Percentiles rank a stretch among this genome's conserved stretches.
phyloP scores from a whole-genome alignment of 2,797 vertebrate species.

The Phalloptychus januarius region DNA sequence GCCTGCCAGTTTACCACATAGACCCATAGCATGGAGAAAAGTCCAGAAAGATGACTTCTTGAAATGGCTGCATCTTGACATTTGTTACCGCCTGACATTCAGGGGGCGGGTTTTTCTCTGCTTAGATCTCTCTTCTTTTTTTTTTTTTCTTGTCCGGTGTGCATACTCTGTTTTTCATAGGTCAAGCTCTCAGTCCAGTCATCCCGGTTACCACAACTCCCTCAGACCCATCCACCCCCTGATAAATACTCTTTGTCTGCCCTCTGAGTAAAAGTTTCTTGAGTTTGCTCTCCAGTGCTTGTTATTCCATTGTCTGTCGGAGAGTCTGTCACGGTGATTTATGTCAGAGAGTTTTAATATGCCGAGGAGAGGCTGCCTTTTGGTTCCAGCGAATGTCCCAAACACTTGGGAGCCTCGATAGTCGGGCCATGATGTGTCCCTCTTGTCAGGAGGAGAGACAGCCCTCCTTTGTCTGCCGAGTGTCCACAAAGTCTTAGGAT shows the following conservation, averaged over 20 bases:
- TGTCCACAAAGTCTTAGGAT: slow-evolving; percentile 39
- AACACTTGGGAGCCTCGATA: slow-evolving; percentile 65
- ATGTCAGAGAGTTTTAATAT: slow-evolving; percentile 74
- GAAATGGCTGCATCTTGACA: slow-evolving; percentile 26
- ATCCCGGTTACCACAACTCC: slow-evolving; percentile 60
- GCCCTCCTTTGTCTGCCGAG: slow-evolving; percentile 58
- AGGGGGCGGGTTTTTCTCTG: slow-evolving; percentile 28
- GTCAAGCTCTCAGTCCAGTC: slow-evolving; percentile 58
- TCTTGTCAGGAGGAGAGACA: slow-evolving; percentile 53
- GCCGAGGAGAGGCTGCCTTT: slow-evolving; percentile 56
- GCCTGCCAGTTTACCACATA: slow-evolving; percentile 39
- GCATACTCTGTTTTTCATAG: slow-evolving; percentile 52
- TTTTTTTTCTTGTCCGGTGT: not conserved
- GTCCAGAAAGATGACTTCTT: slow-evolving; percentile 12
- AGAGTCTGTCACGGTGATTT: slow-evolving; percentile 72
- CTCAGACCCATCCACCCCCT: slow-evolving; percentile 26
- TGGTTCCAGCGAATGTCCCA: slow-evolving; percentile 56
- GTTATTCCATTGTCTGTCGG: slow-evolving; percentile 70
- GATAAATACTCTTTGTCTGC: slow-evolving; percentile 45
- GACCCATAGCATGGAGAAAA: not conserved
- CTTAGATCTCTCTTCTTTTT: slow-evolving; percentile 20
- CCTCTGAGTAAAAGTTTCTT: slow-evolving; percentile 62
- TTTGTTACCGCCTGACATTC: slow-evolving; percentile 43
- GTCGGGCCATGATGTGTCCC: slow-evolving; percentile 53
- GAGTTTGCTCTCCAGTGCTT: slow-evolving; percentile 60